phyloP scores from a whole-genome alignment of 2,797 vertebrate species.

The Avahi laniger region DNA sequence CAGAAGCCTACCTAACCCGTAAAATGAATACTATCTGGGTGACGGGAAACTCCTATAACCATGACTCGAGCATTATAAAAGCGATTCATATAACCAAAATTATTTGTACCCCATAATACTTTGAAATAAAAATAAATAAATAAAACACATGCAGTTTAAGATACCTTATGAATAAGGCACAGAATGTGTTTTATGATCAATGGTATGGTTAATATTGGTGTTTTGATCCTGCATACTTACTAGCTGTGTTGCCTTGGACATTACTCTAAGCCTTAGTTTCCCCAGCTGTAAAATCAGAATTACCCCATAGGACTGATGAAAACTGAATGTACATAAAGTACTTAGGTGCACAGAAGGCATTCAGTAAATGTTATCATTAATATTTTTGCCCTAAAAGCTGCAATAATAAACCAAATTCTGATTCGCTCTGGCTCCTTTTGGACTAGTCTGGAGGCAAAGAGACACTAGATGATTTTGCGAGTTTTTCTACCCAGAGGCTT shows the following conservation, averaged over 20 bases:
- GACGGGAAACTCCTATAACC: no score
- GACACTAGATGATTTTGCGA: constrained; percentile 9
- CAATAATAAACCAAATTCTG: constrained; percentile 21
- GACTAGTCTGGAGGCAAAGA: constrained; percentile 14
- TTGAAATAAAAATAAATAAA: neutral
- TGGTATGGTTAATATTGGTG: neutral
- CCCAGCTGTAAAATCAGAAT: constrained; percentile 38
- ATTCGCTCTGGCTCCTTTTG: neutral
- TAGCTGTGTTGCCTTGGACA: neutral
- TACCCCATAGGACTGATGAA: neutral
- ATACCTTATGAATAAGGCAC: neutral
- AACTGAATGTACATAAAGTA: neutral
- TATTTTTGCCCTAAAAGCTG: constrained; percentile 37
- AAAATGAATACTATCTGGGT: no score
- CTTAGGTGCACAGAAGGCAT: neutral
- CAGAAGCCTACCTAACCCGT: no score
- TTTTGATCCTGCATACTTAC: constrained; percentile 4
- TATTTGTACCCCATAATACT: no score
- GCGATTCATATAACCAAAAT: no score
- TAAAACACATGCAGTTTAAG: neutral
- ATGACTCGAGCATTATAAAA: no score
- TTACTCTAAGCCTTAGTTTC: constrained; percentile 39
- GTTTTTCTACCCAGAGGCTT: neutral
- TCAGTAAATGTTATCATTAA: neutral
- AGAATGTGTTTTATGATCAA: neutral